phyloP scores from a whole-genome alignment of 2,113 vertebrate species.

The Isurus oxyrinchus region DNA sequence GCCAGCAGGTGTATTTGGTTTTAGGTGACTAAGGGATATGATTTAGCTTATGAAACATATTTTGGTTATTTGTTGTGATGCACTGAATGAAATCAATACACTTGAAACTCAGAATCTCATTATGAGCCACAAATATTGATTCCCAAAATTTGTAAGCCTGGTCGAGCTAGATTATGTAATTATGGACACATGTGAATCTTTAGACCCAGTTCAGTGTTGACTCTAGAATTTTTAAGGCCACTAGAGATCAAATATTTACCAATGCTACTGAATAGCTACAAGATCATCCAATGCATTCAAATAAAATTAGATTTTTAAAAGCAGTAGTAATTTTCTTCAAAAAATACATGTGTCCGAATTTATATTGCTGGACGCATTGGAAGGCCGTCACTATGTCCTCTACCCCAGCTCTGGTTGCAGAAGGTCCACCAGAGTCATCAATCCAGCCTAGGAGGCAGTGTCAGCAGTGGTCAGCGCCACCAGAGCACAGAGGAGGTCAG shows the following conservation, averaged over 20 bases:
- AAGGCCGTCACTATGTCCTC: too few species aligned
- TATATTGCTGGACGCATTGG: too few species aligned
- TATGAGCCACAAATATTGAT: slow-evolving; percentile 4
- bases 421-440: too few species aligned
- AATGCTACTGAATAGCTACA: neutral
- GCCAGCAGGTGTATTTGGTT: neutral
- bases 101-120: neutral
- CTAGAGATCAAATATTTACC: neutral
- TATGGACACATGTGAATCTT: neutral
- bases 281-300: too few species aligned
- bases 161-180: neutral
- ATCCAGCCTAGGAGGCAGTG: too few species aligned
- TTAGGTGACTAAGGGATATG: neutral
- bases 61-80: neutral
- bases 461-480: too few species aligned
- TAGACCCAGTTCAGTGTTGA: neutral
- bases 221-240: neutral
- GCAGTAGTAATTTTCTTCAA: neutral
- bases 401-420: too few species aligned
- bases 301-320: neutral
- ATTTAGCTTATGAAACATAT: neutral
- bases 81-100: slow-evolving; percentile 17
- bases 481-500: too few species aligned
- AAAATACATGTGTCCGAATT: neutral
- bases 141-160: neutral